Percentiles rank a stretch among this genome's conserved stretches.
Conservation (phyloP, 2,888 invertebrate genomes). For the Ypsolopha scabrella region DNA sequence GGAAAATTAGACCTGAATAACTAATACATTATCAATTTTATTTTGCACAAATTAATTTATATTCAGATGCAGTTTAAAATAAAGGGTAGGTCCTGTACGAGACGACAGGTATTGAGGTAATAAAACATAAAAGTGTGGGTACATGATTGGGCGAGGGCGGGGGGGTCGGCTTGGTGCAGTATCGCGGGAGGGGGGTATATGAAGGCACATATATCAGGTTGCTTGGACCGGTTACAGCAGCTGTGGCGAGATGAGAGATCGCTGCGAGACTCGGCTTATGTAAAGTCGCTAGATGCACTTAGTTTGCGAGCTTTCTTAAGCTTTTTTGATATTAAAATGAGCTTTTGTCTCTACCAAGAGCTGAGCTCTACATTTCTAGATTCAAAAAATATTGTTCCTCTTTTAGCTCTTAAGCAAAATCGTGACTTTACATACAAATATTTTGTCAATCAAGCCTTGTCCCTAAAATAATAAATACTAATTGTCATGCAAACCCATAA, state of each 20-base stretch:
- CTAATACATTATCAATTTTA: conserved; percentile 17
- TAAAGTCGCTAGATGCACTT: conserved; percentile 6
- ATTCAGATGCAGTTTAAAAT: conserved; percentile 51
- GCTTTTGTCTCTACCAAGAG: neutral
- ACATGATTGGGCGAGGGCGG: conserved; percentile 9
- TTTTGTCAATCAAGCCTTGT: neutral
- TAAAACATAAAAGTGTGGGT: conserved; percentile 29
- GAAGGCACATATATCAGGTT: conserved; percentile 33
- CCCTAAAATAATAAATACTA: too few relatives aligned
- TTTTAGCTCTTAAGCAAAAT: too few relatives aligned
- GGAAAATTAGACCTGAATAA: conserved; percentile 32
- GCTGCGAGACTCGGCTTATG: conserved; percentile 6
- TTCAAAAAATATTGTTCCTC: too few relatives aligned
- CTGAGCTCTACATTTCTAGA: neutral
- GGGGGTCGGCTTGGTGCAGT: conserved; percentile 7
- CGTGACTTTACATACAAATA: neutral
- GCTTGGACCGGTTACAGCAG: conserved; percentile 8
- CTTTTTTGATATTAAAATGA: conserved; percentile 1
- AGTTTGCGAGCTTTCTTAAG: neutral
- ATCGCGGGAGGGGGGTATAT: conserved; percentile 17
- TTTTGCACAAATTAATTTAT: conserved; percentile 46
- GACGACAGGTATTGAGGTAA: conserved; percentile 38
- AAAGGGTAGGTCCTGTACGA: conserved; percentile 44
- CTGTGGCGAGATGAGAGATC: conserved; percentile 37
- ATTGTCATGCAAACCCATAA: too few relatives aligned